Base-by-base conservation (phyloP, 2,113 vertebrate genomes). In the Canis aureus region DNA sequence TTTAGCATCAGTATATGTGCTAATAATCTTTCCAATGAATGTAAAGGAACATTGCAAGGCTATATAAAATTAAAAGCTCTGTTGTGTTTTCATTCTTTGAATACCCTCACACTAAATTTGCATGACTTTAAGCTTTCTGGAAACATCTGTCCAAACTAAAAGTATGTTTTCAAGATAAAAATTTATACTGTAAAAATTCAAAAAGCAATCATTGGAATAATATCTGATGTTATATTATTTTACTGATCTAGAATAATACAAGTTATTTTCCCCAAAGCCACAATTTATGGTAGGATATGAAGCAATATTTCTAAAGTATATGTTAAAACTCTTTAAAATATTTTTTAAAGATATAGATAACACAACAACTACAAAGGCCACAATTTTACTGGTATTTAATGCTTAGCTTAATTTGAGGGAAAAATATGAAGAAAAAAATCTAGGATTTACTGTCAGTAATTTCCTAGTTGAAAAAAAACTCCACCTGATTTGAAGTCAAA, bases 61-160 rank as follows among this genome's bases (percentile, higher is more conserved):
- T 88, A 60, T 85, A 35, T 74, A 92, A 89, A 96, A 95, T 74
- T 53, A 93, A 64, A 4, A 97, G 5, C 15, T 89, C 67, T 62
- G 53, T 43, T 76, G 16, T 83, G 2, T 87, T 95, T 95, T 97
- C 38, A 94, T 92, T 69, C 13, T 88, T 53, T 95, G 22, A 91
- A 1, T 84, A 29, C 49, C 27, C 94, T 89, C 95, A 83, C 20
- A 82, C 88, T 92, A 89, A 89, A 67, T 94, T 79, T 96, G 15
- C 19, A 71, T 84, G 69, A 64, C 13, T 93, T 95, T 87, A 55
- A 90, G 27, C 25, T 96, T 88, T 96, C 71, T 94, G 35, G 55
- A 96, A 85, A 73, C n/a, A 82, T 96, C 49, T 86, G 5, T 79
- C 53, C 13, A 85, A 93, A 82, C n/a, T 73, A 71, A 93, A 96